These are phyloP conservation scores for Ptychobarbus kaznakovi DNA, from an alignment of 2,797 vertebrate species.

Conservation along the genomic window DNA sequence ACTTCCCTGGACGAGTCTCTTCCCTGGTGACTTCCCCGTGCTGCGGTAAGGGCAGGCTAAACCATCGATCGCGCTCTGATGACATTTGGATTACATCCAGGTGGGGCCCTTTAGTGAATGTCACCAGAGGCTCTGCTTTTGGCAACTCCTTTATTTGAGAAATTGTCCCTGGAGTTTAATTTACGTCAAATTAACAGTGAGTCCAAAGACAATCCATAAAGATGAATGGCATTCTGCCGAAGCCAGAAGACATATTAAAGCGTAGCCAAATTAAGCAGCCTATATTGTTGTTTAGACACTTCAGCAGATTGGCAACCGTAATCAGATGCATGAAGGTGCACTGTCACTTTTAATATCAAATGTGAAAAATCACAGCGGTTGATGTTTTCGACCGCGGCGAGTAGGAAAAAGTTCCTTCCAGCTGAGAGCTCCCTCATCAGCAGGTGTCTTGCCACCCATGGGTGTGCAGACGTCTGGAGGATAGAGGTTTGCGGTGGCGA, in stretches of 20 bases:
- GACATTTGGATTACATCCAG: constrained; percentile 60
- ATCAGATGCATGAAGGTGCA: constrained; percentile 15
- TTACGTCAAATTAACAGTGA: constrained; percentile 62
- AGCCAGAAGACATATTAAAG: constrained; percentile 48
- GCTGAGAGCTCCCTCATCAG: constrained; percentile 33
- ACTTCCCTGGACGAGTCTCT: constrained; percentile 11
- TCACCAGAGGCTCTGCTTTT: constrained; percentile 58
- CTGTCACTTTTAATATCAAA: not conserved
- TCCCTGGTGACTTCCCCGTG: constrained; percentile 29
- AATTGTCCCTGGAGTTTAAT: constrained; percentile 63
- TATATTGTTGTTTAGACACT: constrained; percentile 49
- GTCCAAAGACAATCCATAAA: constrained; percentile 58
- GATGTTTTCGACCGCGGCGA: not conserved
- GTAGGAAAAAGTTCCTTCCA: constrained; percentile 13
- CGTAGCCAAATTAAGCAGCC: constrained; percentile 36
- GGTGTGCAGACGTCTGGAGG: constrained; percentile 27
- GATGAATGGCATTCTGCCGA: constrained; percentile 42
- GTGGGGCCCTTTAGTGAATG: constrained; percentile 59
- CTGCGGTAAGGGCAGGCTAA: constrained; percentile 25
- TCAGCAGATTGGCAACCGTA: constrained; percentile 37
- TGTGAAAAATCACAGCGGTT: not conserved
- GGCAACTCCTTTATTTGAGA: constrained; percentile 53
- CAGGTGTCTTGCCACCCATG: constrained; percentile 45
- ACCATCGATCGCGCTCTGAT: constrained; percentile 55
- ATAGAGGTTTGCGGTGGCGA: constrained; percentile 49